Percentiles rank a stretch among this genome's conserved stretches.
These are phyloP conservation scores for Petrocephalus zakoni DNA, from an alignment of 2,113 vertebrate genomes.

Conservation along the genomic window DNA sequence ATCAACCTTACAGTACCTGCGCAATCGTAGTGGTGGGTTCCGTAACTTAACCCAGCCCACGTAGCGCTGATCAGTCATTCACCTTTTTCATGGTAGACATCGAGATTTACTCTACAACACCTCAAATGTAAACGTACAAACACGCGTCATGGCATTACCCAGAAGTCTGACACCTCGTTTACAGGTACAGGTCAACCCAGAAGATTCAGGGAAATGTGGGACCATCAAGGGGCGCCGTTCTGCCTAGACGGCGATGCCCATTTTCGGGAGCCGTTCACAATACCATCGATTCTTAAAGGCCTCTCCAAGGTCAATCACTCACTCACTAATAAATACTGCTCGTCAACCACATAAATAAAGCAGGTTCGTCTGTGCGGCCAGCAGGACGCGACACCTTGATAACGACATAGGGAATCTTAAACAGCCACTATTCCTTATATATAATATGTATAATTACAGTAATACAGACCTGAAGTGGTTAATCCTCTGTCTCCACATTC, in stretches of 20 bases:
- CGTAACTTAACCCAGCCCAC: not conserved
- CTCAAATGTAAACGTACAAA: not conserved
- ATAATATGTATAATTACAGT: conserved; percentile 3
- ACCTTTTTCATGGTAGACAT: not conserved
- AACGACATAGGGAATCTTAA: not conserved
- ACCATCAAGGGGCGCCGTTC: not conserved
- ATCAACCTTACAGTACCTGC: not conserved
- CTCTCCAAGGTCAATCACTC: not conserved
- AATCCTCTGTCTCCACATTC: conserved; percentile 41
- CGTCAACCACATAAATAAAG: conserved; percentile 9
- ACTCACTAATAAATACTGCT: conserved; percentile 16
- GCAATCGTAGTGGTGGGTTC: not conserved
- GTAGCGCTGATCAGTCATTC: not conserved
- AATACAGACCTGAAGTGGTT: conserved; percentile 19
- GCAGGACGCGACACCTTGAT: not conserved
- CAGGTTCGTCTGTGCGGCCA: not conserved
- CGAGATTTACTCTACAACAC: not conserved
- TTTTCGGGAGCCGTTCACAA: not conserved
- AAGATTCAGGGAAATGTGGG: not conserved
- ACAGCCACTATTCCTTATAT: conserved; percentile 10
- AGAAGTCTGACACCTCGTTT: not conserved
- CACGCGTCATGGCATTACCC: not conserved
- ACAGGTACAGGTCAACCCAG: not conserved
- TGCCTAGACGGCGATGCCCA: not conserved
- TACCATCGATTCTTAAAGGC: not conserved